Conservation (phyloP, 1,140 invertebrate genomes). For the Procambarus clarkii region DNA sequence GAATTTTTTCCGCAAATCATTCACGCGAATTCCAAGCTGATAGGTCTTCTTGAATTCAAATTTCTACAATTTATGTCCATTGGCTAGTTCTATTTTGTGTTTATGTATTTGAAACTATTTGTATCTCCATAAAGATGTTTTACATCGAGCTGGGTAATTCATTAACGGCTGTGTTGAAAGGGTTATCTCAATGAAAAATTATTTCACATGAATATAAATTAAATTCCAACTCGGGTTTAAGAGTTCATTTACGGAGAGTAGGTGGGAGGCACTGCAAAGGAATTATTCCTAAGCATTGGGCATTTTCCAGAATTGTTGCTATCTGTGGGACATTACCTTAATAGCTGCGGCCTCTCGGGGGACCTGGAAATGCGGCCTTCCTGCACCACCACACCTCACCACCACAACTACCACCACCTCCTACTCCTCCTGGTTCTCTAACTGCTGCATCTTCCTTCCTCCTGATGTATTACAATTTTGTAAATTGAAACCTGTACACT, state of each 20-base stretch:
- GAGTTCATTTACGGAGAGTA: background rate
- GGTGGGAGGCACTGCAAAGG: background rate
- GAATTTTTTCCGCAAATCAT: no score
- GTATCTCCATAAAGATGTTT: no score
- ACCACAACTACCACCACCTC: background rate
- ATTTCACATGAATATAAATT: no score
- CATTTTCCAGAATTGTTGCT: background rate
- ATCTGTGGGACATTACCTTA: background rate
- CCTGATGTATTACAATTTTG: background rate
- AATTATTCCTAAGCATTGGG: slow-evolving; percentile 1
- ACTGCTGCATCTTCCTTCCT: background rate
- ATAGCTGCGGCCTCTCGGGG: background rate
- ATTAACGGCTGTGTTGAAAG: no score
- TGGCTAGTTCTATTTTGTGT: no score
- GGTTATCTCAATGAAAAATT: no score
- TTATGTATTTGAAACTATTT: no score
- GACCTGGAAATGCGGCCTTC: background rate
- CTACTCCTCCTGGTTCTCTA: background rate
- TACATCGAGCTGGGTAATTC: no score
- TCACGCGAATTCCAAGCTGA: no score
- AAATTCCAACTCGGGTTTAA: background rate
- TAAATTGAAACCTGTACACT: no score
- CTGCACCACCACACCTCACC: background rate
- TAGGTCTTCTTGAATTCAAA: no score
- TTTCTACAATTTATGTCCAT: no score